Conservation (phyloP, 1,140 invertebrate genomes). For the Tetraneura akinire region DNA sequence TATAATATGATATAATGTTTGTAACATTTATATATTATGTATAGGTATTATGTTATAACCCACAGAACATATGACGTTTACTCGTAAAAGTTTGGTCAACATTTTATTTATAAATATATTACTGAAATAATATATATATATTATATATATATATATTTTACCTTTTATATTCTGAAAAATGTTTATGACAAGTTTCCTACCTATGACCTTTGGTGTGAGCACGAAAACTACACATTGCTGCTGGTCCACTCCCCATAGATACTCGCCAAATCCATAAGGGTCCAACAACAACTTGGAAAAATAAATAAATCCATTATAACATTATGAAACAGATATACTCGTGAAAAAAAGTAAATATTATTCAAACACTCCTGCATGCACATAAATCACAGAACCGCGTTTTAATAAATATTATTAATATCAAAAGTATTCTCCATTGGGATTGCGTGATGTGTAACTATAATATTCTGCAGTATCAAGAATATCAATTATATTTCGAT, state of each 20-base stretch:
- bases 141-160: too few relatives aligned
- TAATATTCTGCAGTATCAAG: neutral
- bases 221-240: neutral
- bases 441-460: too few relatives aligned
- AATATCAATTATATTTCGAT: too few relatives aligned
- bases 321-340: neutral
- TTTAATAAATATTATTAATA: neutral
- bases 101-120: neutral
- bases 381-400: constrained; percentile 11
- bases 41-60: neutral
- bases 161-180: neutral
- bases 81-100: neutral
- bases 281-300: neutral
- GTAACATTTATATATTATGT: neutral
- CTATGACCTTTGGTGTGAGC: neutral
- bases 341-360: neutral
- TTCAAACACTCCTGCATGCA: neutral
- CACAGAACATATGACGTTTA: too few relatives aligned
- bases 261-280: neutral
- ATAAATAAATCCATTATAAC: neutral
- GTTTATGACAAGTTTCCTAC: constrained; percentile 8
- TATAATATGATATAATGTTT: neutral
- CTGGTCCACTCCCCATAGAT: neutral
- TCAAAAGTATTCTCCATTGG: neutral
- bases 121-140: neutral